A percentile compares a stretch with the other conserved stretches of the same genome.
Conservation (phyloP, 2,888 invertebrate species). For the Cartodere bifasciata region DNA sequence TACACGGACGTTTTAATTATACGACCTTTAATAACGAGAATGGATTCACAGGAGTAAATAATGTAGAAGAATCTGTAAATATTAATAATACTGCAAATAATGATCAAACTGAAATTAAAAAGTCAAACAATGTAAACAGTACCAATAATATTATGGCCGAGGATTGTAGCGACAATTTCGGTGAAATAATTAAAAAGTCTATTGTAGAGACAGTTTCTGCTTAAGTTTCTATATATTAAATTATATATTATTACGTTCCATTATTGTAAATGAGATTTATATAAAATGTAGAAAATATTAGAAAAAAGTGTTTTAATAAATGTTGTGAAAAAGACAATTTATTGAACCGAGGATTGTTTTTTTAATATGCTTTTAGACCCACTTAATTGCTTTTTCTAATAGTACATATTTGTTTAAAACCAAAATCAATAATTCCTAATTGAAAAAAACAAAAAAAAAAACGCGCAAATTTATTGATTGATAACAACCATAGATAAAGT, state of each 20-base stretch:
- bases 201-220: conserved; percentile 85
- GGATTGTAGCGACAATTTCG: conserved; percentile 64
- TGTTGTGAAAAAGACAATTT: conserved; percentile 30
- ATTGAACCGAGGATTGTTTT: not conserved
- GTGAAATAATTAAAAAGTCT: conserved; percentile 84
- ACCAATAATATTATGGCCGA: conserved; percentile 25
- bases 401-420: too few relatives aligned
- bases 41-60: conserved; percentile 27
- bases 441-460: too few relatives aligned
- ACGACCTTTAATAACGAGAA: conserved; percentile 40
- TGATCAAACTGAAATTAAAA: conserved; percentile 20
- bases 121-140: conserved; percentile 20
- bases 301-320: conserved; percentile 37
- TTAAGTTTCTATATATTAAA: conserved; percentile 35
- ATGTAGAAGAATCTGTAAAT: conserved; percentile 20
- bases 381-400: too few relatives aligned
- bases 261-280: conserved; percentile 34
- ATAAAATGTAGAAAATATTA: conserved; percentile 33
- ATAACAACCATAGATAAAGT: too few relatives aligned
- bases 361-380: too few relatives aligned
- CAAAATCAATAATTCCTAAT: too few relatives aligned
- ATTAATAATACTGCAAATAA: conserved; percentile 15
- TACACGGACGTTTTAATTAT: conserved; percentile 42
- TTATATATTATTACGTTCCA: conserved; percentile 31
- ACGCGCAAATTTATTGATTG: too few relatives aligned